Evolutionary conservation across 2,888 invertebrate genomes (phyloP), one percentile per base, ranked within the genome.

Genomic region (Chrysolina oricalcia): DNA sequence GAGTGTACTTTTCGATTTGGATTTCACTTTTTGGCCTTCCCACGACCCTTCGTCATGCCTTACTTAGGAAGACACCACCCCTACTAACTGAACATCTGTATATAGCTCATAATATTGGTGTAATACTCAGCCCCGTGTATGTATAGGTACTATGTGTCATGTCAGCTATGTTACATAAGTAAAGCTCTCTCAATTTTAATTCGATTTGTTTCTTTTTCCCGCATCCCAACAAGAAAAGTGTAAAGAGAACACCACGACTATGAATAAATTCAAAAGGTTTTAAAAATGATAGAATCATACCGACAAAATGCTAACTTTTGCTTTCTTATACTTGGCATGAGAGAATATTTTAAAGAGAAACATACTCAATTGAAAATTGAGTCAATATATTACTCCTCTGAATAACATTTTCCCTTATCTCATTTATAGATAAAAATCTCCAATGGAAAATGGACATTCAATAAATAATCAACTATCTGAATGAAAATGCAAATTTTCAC

Each of bases 141-240:
- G 89, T 88, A 89, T 89, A 88, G 88, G 86, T 87, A 85, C 81
- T 85, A 86, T 85, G 85, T 89, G 89, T 89, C 88, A 88, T 89
- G 88, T 88, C 88, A 89, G 88, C 88, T 88, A 87, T 88, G 88
- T 88, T 88, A 88, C 87, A 88, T 87, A 82, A 88, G 86, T 88
- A 88, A 88, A 89, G 88, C 89, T 89, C 89, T 89, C 89, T 89
- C 88, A 88, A 88, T 88, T 89, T 88, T 88, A 87, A 75, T 65
- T 15, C 13, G 70, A 13, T 48, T 73, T 75, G 77, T 80, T 70
- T 81, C 71, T 79, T 76, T 80, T 77, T 56, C 23, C 50, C 50
- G 3, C 35, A 43, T 2, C 43, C 43, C 15, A 13, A 15, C 15
- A 43, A 15, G 3, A 1, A 43, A 43, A 43, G 43, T 43, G 8